Evolutionary conservation across 2,797 vertebrate genomes (phyloP), one percentile per base, ranked within the genome.

Genomic region (Valencia hispanica): DNA sequence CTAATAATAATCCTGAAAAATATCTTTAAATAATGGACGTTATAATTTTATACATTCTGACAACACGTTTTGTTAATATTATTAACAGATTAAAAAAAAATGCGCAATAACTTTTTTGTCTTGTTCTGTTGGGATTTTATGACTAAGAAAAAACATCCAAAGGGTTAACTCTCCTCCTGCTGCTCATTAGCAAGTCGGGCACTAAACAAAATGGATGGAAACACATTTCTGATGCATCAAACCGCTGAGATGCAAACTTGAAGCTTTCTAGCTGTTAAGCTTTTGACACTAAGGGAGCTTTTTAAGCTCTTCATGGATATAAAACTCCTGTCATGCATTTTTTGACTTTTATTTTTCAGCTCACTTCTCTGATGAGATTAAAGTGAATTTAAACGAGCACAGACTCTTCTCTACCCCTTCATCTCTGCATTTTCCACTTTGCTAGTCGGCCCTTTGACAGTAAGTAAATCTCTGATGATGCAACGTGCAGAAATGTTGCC

Each of bases 401-500:
- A 55, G 48, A 36, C 61, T 80, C 75, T 66, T 75, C 30, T 48
- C 77, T 70, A 70, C 70, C 75, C 77, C 63, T 68, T 69, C 0
- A 48, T 39, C 72, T 83, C 65, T 4, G 41, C 2, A 43, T 68
- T 68, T 86, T 75, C 79, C 70, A 78, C 79, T 78, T 79, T 81
- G 85, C 63, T 74, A 84, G 41, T 84, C 82, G 81, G 79, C 69
- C 79, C 84, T 84, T 81, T 89, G 85, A 90, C 73, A 80, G 75
- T 83, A 86, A 86, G 90, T 85, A 89, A 79, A 83, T 20, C 71
- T 47, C n/a, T 4, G 71, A 84, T 93, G 93, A 93, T 88, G 91
- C 87, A 93, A 93, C 82, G 78, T 69, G 77, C 51, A 80, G 90
- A 92, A 91, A 90, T 83, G 74, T 83, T 88, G 86, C 88, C 89